A percentile compares a stretch with the other conserved stretches of the same genome.
Evolutionary conservation across 2,797 vertebrate species (phyloP).

Genomic region (Bradypodion pumilum): DNA sequence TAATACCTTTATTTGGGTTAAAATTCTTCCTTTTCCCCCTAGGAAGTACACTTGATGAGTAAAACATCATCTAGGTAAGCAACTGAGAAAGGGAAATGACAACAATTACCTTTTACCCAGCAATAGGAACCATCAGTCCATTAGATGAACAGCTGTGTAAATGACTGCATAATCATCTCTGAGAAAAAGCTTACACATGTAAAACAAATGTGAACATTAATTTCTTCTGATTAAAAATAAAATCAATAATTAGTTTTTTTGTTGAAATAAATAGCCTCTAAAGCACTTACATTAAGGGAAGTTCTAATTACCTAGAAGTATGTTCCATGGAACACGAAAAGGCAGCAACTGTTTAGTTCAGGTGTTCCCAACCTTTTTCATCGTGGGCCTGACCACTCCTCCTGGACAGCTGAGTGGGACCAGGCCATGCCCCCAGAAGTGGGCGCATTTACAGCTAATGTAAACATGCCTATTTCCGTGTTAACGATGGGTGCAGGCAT

Average conservation of each 20-base stretch:
- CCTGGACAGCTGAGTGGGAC: no score
- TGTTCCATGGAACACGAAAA: not conserved
- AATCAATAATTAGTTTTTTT: not conserved
- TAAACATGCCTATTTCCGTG: no score
- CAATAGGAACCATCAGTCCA: constrained; percentile 53
- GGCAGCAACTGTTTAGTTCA: not conserved
- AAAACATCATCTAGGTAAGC: constrained; percentile 45
- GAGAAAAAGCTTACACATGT: constrained; percentile 12
- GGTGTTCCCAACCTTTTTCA: no score
- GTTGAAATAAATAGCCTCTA: not conserved
- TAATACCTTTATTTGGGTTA: constrained; percentile 27
- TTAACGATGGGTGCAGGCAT: no score
- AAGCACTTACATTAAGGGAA: not conserved
- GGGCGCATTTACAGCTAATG: no score
- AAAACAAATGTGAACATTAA: constrained; percentile 12
- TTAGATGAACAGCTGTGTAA: constrained; percentile 18
- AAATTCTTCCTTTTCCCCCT: constrained; percentile 32
- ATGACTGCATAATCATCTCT: constrained; percentile 4
- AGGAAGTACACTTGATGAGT: constrained; percentile 1
- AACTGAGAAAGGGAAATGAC: constrained; percentile 11
- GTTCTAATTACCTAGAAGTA: not conserved
- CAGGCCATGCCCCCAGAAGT: no score
- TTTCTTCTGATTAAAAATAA: constrained; percentile 13
- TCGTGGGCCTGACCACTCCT: no score
- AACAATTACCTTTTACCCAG: not conserved